Evolutionary conservation across 2,888 invertebrate genomes (phyloP).

Genomic region (Podabrus alpinus): DNA sequence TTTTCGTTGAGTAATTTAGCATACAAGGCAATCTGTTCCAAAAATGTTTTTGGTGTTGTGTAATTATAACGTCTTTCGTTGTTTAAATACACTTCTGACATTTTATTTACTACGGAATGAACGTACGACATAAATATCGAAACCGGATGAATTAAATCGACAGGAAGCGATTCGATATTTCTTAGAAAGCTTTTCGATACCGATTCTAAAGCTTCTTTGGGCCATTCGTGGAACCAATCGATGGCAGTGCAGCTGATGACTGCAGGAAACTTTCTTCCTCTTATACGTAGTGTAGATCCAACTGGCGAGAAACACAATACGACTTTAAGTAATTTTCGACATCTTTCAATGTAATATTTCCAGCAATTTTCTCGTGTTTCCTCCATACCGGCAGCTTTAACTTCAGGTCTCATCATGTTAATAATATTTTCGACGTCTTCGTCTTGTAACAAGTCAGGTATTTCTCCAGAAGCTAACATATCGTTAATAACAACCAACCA

Average conservation of each 20-base stretch:
- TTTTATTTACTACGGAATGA: constrained; percentile 84
- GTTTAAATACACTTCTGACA: constrained; percentile 76
- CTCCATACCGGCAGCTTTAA: constrained; percentile 78
- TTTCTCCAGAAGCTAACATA: constrained; percentile 91
- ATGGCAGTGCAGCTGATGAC: constrained; percentile 91
- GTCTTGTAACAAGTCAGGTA: constrained; percentile 86
- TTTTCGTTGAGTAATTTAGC: constrained; percentile 72
- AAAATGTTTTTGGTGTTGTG: constrained; percentile 94
- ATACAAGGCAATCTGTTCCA: constrained; percentile 88
- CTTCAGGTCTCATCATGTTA: constrained; percentile 74
- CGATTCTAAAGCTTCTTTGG: constrained; percentile 85
- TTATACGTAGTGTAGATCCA: constrained; percentile 83
- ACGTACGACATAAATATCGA: constrained; percentile 89
- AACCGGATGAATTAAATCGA: constrained; percentile 65
- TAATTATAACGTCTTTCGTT: constrained; percentile 93
- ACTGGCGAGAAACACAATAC: constrained; percentile 95
- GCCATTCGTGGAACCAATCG: constrained; percentile 98
- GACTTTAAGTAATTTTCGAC: constrained; percentile 73
- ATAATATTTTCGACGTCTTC: constrained; percentile 90
- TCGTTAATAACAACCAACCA: constrained; percentile 93
- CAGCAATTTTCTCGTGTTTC: constrained; percentile 93
- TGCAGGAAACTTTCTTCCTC: constrained; percentile 92
- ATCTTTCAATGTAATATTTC: constrained; percentile 92
- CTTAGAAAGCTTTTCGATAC: constrained; percentile 83
- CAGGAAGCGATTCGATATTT: constrained; percentile 75